Conservation (phyloP, 2,113 vertebrate genomes). For the Colossoma macropomum region DNA sequence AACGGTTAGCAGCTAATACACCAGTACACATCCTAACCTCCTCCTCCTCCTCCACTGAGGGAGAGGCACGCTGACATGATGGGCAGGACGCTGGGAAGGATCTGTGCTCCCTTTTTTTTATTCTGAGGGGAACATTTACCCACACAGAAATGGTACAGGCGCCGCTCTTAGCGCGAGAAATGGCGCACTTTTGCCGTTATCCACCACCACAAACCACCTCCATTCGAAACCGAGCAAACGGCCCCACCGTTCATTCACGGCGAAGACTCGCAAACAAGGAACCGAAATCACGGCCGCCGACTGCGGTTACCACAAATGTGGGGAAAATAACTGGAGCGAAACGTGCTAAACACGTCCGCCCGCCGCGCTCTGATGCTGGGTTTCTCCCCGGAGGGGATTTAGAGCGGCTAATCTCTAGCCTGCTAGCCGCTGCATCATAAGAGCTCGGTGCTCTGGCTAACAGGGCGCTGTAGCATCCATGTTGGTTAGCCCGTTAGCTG, state of each 20-base stretch:
- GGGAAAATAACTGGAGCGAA: not conserved
- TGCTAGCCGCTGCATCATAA: constrained; percentile 43
- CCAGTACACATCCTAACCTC: not conserved
- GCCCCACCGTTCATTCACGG: constrained; percentile 15
- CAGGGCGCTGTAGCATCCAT: constrained; percentile 57
- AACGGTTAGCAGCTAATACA: not conserved
- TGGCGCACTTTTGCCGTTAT: constrained; percentile 19
- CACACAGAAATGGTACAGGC: not conserved
- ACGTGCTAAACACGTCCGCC: not conserved
- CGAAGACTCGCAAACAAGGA: not conserved
- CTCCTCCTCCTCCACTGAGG: too few relatives aligned
- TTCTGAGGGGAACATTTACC: not conserved
- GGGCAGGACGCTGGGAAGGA: too few relatives aligned
- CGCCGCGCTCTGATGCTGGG: not conserved
- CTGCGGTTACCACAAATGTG: not conserved
- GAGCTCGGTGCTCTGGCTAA: not conserved
- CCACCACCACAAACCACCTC: not conserved
- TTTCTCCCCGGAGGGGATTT: constrained; percentile 6
- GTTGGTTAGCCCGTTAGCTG: constrained; percentile 58
- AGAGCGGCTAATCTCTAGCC: constrained; percentile 41
- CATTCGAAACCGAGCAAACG: not conserved
- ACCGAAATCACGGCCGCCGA: constrained; percentile 31
- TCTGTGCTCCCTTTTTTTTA: too few relatives aligned
- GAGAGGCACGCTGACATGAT: too few relatives aligned
- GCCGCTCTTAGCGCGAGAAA: not conserved